Base-by-base conservation (phyloP, 1,140 invertebrate species). In the Muscidifurax raptorellus region DNA sequence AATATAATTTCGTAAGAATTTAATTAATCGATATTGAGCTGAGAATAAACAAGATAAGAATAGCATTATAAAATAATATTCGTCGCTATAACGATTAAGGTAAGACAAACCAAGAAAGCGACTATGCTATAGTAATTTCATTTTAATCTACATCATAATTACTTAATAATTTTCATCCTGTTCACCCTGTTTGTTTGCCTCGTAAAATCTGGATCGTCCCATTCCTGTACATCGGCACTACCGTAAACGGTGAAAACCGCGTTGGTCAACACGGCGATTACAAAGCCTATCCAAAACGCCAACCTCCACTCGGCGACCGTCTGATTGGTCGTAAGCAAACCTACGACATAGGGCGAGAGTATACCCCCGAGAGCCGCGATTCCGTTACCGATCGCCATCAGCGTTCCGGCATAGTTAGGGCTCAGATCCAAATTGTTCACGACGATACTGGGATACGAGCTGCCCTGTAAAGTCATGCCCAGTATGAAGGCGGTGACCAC, bases 351-450 rank as follows among this genome's bases (percentile, higher is more conserved):
- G 10, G 77, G 77, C 22, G 52, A 10, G 5, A 64, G 4, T 3
- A 79, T 22, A 25, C 75, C 75, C 2, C 75, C 25, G n/a, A 77
- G 36, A 4, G 32, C 94, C 12, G 93, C 94, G 84, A 94, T 90
- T 15, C 92, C 93, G 89, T 95, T 95, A 22, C 93, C 93, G 36
- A 94, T 87, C 10, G 94, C 94, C 93, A 94, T 94, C 15, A 94
- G 87, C 9, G 89, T 90, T 82, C 94, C 93, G n/a, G 94, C 94
- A 90, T 87, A 91, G 89, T 92, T 93, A 32, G 93, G 93, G 12
- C 94, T 94, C 47, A 95, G 90, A 86, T 95, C 94, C 72, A 95
- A 86, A 83, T 94, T 92, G 83, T 95, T 94, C 1, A 89, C 86
- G 76, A 88, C 83, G 67, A 89, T 84, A 15, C 86, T 85, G 6